Evolutionary conservation across 2,888 invertebrate species (phyloP), one percentile per base, ranked within the genome.

Genomic region (Hypsopygia costalis): DNA sequence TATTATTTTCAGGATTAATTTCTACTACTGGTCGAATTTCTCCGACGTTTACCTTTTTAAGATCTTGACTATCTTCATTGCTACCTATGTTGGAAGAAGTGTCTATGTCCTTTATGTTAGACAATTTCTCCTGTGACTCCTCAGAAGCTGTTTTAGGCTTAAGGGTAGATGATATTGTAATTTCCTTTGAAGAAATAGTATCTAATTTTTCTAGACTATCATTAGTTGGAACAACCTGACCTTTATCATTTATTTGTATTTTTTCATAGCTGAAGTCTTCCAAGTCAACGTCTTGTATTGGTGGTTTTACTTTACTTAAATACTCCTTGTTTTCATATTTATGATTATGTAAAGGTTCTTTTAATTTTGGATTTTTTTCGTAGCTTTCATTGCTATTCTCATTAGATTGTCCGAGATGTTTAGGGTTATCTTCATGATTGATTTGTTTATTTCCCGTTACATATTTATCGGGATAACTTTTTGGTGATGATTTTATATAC

Each of bases 1-100:
- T 70, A 9, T 63, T 68, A 36, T 51, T 57, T 46, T 81, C 79
- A 31, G 59, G 58, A 49, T 74, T 75, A 11, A 80, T 67, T 70
- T 88, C 87, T 11, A 83, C 71, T 6, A 87, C 87, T 30, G 88
- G 86, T 55, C 73, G 82, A 1, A 83, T 62, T 68, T 83, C 82
- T 16, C 67, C 85, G 28, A 81, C 77, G 49, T 85, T 77, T 34
- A 80, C 71, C 21, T 63, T 58, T 29, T 68, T 54, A 34, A 64
- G 62, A 34, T 65, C 57, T 42, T 56, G 50, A 45, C 54, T 53
- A 33, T 60, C 59, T 40, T 61, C 54, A 42, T 47, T 55, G 6
- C 38, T 47, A 42, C 62, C 57, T 9, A 48, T 5, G 41, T 52
- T 54, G 28, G 49, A 50, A 20, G 47, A 40, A 28, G 38, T 44